Conservation (phyloP, 37 sponge, comb jelly and placozoan species). For the Beroe ovata region DNA sequence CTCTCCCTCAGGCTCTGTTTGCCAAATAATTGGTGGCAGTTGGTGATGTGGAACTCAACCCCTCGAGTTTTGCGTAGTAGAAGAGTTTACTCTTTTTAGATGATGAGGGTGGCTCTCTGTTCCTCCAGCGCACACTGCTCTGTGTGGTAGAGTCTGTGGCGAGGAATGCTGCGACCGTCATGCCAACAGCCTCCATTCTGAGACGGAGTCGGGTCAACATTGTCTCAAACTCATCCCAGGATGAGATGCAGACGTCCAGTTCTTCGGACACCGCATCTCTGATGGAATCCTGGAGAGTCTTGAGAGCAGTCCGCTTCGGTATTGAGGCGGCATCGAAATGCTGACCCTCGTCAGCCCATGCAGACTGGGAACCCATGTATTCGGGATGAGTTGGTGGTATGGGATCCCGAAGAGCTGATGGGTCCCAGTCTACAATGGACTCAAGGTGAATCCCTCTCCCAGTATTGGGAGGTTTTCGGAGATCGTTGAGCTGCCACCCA, state of each 20-base stretch:
- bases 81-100: background rate
- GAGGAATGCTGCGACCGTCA: background rate
- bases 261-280: background rate
- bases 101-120: background rate
- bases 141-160: background rate
- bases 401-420: constrained; percentile 1
- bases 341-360: background rate
- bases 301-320: background rate
- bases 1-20: background rate
- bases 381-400: background rate
- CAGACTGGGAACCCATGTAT: background rate
- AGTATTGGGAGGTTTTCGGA: background rate
- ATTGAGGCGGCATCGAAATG: background rate
- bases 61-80: background rate
- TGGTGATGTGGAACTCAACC: background rate
- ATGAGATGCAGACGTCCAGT: background rate
- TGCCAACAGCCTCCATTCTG: background rate
- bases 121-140: background rate
- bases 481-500: background rate
- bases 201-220: background rate
- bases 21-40: background rate
- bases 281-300: background rate
- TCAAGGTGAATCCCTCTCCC: background rate
- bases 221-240: background rate
- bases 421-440: background rate